These are phyloP conservation scores for Monarcha castaneiventris DNA, from an alignment of 2,113 vertebrate genomes.

Conservation along the genomic window DNA sequence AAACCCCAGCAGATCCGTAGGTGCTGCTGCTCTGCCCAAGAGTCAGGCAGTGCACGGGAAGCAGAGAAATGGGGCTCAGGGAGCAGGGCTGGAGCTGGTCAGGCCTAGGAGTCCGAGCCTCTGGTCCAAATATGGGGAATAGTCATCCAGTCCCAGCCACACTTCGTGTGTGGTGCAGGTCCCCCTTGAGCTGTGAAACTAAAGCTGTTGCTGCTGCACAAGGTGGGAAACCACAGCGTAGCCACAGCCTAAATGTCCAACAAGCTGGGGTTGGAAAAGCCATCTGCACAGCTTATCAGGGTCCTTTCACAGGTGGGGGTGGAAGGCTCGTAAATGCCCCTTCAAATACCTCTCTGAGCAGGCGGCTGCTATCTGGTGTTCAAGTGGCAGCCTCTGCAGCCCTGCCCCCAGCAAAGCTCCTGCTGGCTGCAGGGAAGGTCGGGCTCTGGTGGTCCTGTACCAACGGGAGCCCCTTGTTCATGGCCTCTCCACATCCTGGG, in stretches of 20 bases:
- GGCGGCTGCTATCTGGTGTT: background rate
- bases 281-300: background rate
- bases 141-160: accelerated
- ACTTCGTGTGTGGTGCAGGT: background rate
- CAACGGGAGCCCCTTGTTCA: background rate
- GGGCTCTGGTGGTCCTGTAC: background rate
- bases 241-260: accelerated
- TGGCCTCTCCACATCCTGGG: background rate
- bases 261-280: background rate
- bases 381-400: background rate
- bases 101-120: background rate
- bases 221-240: background rate
- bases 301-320: background rate
- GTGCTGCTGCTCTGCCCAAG: background rate
- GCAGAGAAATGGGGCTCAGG: background rate
- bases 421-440: accelerated
- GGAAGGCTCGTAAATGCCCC: background rate
- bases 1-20: accelerated
- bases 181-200: background rate
- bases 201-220: background rate
- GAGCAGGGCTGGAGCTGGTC: background rate
- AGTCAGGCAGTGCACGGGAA: background rate
- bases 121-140: background rate
- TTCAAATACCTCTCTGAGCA: constrained; percentile 23
- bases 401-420: background rate